These are phyloP conservation scores for Elaeidobius kamerunicus DNA, from an alignment of 2,888 invertebrate genomes.

Conservation along the genomic window DNA sequence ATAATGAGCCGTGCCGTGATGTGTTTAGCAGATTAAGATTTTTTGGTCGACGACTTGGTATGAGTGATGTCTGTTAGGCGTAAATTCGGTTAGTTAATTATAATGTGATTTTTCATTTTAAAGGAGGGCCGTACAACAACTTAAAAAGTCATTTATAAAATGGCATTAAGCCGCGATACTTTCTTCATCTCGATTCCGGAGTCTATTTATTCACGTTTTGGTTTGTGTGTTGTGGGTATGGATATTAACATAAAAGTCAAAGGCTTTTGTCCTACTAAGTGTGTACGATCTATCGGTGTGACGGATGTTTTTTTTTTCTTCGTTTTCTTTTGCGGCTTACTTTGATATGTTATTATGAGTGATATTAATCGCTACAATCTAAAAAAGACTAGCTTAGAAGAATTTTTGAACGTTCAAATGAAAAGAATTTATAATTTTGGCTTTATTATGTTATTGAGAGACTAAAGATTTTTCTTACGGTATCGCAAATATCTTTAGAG, in stretches of 20 bases:
- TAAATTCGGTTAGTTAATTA: conserved; percentile 28
- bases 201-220: conserved; percentile 15
- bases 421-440: no score
- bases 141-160: conserved; percentile 31
- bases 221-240: conserved; percentile 5
- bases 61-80: conserved; percentile 25
- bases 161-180: conserved; percentile 24
- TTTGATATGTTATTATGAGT: neutral
- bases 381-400: neutral
- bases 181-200: conserved; percentile 19
- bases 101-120: conserved; percentile 29
- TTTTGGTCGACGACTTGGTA: conserved; percentile 17
- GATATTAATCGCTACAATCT: neutral
- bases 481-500: no score
- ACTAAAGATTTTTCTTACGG: no score
- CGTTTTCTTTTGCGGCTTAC: neutral
- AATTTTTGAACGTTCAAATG: no score
- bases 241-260: neutral
- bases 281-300: neutral
- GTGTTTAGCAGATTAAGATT: conserved; percentile 23
- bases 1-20: conserved; percentile 15
- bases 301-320: neutral
- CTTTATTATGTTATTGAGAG: no score
- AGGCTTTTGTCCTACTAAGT: neutral
- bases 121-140: conserved; percentile 24